Evolutionary conservation across 1,140 invertebrate species (phyloP).

Genomic region (Riptortus pedestris): DNA sequence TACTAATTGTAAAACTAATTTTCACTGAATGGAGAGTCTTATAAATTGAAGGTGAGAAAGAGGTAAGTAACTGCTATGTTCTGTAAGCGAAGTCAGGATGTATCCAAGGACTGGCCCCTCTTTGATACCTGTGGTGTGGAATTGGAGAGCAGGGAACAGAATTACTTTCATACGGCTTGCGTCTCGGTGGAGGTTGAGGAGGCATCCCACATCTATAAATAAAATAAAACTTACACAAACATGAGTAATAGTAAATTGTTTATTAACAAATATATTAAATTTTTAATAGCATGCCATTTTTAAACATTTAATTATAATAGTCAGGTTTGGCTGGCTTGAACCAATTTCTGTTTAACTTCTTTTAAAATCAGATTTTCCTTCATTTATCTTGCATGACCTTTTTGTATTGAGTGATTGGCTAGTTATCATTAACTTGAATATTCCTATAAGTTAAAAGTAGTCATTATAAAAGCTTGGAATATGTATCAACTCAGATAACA

Average conservation of each 20-base stretch:
- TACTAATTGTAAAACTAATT: too few species aligned
- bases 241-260: not conserved
- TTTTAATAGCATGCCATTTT: not conserved
- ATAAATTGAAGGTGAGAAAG: too few species aligned
- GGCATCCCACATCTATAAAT: conserved; percentile 38
- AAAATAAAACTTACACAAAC: not conserved
- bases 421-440: too few species aligned
- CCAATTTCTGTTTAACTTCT: too few species aligned
- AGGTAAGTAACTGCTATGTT: not conserved
- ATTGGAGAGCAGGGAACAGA: conserved; percentile 58
- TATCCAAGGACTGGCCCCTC: not conserved
- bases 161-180: conserved; percentile 47
- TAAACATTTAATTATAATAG: not conserved
- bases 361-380: too few species aligned
- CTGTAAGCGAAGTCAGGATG: not conserved
- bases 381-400: too few species aligned
- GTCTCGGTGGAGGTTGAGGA: conserved; percentile 50
- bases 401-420: too few species aligned
- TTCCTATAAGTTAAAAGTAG: too few species aligned
- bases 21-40: too few species aligned
- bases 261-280: not conserved
- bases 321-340: too few species aligned
- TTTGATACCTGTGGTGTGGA: conserved; percentile 43
- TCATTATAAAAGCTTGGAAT: too few species aligned
- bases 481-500: too few species aligned